Conservation (phyloP, 2,888 invertebrate species). For the Thereva unica region DNA sequence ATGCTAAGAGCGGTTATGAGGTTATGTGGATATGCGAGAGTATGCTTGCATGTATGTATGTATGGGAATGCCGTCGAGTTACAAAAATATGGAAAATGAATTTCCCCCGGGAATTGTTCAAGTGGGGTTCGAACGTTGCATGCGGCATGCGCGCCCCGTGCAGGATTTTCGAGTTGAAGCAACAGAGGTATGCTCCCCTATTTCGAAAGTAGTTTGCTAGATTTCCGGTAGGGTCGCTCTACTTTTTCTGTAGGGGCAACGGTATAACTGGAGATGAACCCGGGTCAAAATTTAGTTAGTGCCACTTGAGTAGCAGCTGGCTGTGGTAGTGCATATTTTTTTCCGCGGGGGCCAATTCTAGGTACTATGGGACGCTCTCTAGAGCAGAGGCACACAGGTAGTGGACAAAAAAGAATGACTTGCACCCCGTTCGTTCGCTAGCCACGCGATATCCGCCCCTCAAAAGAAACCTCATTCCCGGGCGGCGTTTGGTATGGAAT, state of each 20-base stretch:
- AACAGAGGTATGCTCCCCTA: too few species aligned
- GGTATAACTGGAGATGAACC: too few species aligned
- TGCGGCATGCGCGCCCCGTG: background rate
- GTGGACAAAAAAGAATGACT: background rate
- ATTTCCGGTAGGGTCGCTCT: too few species aligned
- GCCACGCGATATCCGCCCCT: constrained; percentile 20
- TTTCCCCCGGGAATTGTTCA: constrained; percentile 24
- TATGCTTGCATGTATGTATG: background rate
- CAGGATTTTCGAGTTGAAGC: background rate
- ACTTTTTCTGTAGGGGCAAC: too few species aligned
- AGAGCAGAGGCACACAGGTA: background rate
- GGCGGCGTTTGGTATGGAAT: constrained; percentile 13
- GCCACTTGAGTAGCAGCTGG: too few species aligned
- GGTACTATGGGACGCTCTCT: background rate
- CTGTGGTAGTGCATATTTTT: too few species aligned
- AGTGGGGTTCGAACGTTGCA: background rate
- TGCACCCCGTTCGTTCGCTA: constrained; percentile 1
- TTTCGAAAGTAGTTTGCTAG: too few species aligned
- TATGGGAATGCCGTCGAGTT: background rate
- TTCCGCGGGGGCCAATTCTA: too few species aligned
- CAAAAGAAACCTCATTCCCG: constrained; percentile 1
- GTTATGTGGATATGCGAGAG: background rate
- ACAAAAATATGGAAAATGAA: constrained; percentile 6
- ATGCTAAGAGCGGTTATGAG: too few species aligned
- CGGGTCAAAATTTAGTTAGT: too few species aligned